Base-by-base conservation (phyloP, 2,797 vertebrate genomes). In the Rhabdomys pumilio region DNA sequence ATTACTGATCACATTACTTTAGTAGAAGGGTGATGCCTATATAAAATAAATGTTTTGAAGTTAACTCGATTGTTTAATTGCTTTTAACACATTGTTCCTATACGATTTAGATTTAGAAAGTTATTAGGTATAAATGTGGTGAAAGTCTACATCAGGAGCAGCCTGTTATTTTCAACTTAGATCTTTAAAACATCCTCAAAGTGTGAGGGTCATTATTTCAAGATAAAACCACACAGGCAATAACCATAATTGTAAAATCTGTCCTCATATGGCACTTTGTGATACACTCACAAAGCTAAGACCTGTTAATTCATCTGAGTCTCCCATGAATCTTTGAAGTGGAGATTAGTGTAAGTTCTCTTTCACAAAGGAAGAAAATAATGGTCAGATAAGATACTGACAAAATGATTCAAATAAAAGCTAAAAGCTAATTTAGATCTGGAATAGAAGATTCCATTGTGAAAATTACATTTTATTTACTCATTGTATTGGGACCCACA, bases 251-350 rank as follows among this genome's bases (percentile, higher is more conserved):
- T 88, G 92, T 67, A 92, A 77, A 59, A 44, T 13, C 19, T 88
- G 61, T 41, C 5, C n/a, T 73, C 90, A 19, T 15, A 20, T 0
- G 63, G 34, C 7, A 0, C 29, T 94, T 92, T 80, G 81, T 41
- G 67, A 14, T 61, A 87, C 81, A 93, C 22, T 75, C 85, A 59
- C 2, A 84, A 85, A 75, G 5, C 47, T 61, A 4, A 24, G 63
- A 81, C 61, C 31, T 1, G 34, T 67, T 90, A 79, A 69, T 44
- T 95, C 38, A 84, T 95, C 91, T 88, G 41, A 97, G 84, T 92
- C 55, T 89, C 59, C n/a, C 44, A 92, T 82, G n/a, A 95, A 59
- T 95, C 47, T 96, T 91, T 96, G 47, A 44, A 91, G 59, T 85
- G 77, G 22, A 10, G 24, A 89, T 69, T 89, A 79, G 47, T 61